Evolutionary conservation across 2,113 vertebrate genomes (phyloP).

Genomic region (Addax nasomaculatus): DNA sequence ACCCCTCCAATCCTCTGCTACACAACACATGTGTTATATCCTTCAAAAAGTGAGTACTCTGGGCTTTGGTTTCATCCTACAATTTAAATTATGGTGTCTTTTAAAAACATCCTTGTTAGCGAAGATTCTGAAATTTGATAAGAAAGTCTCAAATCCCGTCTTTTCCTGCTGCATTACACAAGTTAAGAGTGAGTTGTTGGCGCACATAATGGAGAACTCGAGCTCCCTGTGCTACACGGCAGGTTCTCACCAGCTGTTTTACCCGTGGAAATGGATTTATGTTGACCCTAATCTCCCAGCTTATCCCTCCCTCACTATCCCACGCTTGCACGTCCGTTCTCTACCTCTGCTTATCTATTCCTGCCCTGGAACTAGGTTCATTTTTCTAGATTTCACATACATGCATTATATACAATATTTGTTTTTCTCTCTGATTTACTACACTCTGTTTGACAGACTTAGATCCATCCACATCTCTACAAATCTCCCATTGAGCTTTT

Average conservation of each 20-base stretch:
- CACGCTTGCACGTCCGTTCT: accelerated
- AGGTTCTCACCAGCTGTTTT: not conserved
- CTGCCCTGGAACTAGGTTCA: not conserved
- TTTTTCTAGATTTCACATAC: not conserved
- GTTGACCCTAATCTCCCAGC: not conserved
- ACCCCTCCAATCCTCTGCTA: not conserved
- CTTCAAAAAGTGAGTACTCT: constrained; percentile 85
- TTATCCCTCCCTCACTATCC: not conserved
- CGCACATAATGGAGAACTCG: not conserved
- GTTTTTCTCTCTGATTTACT: not conserved
- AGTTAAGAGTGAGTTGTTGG: not conserved
- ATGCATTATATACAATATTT: not conserved
- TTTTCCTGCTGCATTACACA: not conserved
- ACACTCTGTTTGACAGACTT: not conserved
- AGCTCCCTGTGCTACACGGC: accelerated
- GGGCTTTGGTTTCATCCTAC: not conserved
- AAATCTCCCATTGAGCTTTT: not conserved
- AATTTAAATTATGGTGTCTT: not conserved
- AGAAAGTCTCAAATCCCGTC: not conserved
- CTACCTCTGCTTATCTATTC: not conserved
- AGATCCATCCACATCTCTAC: not conserved
- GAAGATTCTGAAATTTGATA: not conserved
- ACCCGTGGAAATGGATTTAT: accelerated
- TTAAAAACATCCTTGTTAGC: not conserved
- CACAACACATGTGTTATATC: constrained; percentile 73